phyloP scores from a whole-genome alignment of 2,888 invertebrate species.

The Callinectes sapidus region DNA sequence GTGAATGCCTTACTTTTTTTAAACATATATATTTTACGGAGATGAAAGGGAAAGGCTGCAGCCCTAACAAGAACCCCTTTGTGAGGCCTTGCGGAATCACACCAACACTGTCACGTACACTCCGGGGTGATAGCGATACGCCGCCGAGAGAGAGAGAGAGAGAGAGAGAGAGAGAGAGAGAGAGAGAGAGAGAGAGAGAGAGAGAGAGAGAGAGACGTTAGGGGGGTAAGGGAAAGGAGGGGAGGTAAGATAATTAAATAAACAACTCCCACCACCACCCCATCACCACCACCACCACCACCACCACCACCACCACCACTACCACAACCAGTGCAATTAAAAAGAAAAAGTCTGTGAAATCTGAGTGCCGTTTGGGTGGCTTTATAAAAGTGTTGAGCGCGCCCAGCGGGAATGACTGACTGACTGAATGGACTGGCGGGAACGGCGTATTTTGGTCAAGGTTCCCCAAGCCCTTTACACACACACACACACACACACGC shows the following conservation, averaged over 20 bases:
- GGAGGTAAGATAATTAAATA: conserved; percentile 4
- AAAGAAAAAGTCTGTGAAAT: conserved; percentile 36
- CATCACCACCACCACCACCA: not conserved
- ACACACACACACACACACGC: conserved; percentile 26
- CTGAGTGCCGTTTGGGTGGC: conserved; percentile 28
- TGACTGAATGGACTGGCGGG: not conserved
- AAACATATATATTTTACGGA: conserved; percentile 34
- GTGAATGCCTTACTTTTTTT: conserved; percentile 54
- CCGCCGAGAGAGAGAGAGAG: not conserved
- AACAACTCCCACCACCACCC: not conserved
- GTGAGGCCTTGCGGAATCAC: conserved; percentile 29
- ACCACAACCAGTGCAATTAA: conserved; percentile 19
- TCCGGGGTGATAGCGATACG: not conserved
- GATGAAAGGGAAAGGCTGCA: conserved; percentile 47
- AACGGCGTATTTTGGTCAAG: not conserved
- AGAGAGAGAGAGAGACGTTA: not conserved
- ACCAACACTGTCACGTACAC: conserved; percentile 34
- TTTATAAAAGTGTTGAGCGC: conserved; percentile 17
- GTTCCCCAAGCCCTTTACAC: not conserved
- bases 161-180: not conserved
- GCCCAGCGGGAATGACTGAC: not conserved
- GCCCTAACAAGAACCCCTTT: conserved; percentile 37
- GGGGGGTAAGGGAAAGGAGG: not conserved
- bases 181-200: not conserved
- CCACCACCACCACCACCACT: conserved; percentile 7